A percentile compares a stretch with the other conserved stretches of the same genome.
Evolutionary conservation across 2,113 vertebrate species (phyloP).

Genomic region (Egretta garzetta): DNA sequence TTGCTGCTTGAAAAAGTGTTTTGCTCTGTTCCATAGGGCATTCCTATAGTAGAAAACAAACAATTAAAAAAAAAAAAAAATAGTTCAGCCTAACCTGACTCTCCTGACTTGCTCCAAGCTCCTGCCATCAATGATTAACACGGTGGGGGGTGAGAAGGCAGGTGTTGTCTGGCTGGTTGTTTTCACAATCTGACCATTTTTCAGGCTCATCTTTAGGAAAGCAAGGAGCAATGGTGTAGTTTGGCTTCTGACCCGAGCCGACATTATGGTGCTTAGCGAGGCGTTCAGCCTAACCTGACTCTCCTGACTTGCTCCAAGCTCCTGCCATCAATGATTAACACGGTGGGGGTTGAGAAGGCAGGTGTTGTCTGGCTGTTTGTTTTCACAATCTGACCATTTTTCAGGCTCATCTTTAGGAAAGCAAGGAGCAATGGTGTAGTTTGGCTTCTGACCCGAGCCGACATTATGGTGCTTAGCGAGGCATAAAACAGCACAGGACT

Average conservation of each 20-base stretch:
- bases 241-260: not conserved
- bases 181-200: not conserved
- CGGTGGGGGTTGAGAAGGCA: too few relatives aligned
- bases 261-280: not conserved
- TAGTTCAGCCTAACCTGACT: not conserved
- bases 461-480: not conserved
- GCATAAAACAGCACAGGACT: not conserved
- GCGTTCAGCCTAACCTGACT: too few relatives aligned
- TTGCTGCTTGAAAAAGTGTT: constrained; percentile 29
- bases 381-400: not conserved
- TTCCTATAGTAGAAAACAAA: not conserved
- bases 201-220: not conserved
- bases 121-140: not conserved
- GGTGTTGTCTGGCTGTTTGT: not conserved
- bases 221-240: not conserved
- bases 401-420: not conserved
- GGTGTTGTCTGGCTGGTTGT: not conserved
- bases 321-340: too few relatives aligned
- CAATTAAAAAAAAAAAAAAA: not conserved
- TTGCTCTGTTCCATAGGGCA: constrained; percentile 14
- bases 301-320: too few relatives aligned
- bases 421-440: not conserved
- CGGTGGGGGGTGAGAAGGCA: not conserved
- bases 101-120: not conserved
- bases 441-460: not conserved